Evolutionary conservation across 2,888 invertebrate species (phyloP), one percentile per base, ranked within the genome.

Genomic region (Scaeva pyrastri): DNA sequence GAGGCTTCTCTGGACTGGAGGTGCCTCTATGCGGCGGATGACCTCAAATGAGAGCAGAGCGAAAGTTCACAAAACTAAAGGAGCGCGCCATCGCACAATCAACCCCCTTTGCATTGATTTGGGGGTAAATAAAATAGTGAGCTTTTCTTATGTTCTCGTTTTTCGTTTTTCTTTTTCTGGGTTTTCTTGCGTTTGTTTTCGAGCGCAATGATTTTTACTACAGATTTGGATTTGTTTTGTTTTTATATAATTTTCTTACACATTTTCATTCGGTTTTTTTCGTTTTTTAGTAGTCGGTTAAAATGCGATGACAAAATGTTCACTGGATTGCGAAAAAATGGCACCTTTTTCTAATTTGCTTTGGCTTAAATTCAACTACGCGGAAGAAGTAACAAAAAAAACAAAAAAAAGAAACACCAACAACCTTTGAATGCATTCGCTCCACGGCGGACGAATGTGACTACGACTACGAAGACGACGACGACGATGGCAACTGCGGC

Each of bases 1-100:
- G 39, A 10, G 55, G 55, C 50, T 52, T 52, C 52, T n/a, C n/a
- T n/a, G n/a, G n/a, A n/a, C n/a, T 68, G 68, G 50, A 52, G 66
- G 14, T 50, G 19, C 36, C 31, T 66, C 21, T 16, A 31, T n/a
- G 14, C 12, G 31, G 8, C 39, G 26, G 21, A 43, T 74, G 50
- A 74, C 64, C 64, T 60, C 26, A 75, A 71, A 64, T 21, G 56
- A 70, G 72, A 83, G 36, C 64, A 48, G 74, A 74, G 74, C 55
- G 55, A 64, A 74, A 74, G 26, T 74, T 74, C 64, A 60, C n/a
- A n/a, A n/a, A 31, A 14, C 2, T 2, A 45, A 58, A 19, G 19
- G 74, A 74, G 43, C 43, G 64, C 64, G 74, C 52, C 74, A 64
- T 55, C 74, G 74, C 74, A 74, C 10, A 62, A 74, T 8, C 74